Conservation (phyloP, 1,140 invertebrate species). For the Plectrocnemia conspersa region DNA sequence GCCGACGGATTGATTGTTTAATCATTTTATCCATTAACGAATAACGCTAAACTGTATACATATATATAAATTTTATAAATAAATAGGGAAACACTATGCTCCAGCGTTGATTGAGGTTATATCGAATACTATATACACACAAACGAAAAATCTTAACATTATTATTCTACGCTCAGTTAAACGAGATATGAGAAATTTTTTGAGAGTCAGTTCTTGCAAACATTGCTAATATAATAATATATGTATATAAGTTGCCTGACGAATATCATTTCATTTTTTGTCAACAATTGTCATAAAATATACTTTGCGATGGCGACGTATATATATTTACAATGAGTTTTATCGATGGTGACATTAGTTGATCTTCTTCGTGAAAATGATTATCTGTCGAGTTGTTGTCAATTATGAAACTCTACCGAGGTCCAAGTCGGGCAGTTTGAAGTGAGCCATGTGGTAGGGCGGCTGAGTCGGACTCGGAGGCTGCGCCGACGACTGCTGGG, state of each 20-base stretch:
- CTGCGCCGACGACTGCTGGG: conserved; percentile 43
- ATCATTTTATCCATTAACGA: no score
- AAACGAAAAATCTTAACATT: no score
- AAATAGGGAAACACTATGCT: no score
- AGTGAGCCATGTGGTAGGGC: conserved; percentile 70
- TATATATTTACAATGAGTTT: conserved; percentile 1
- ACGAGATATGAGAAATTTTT: no score
- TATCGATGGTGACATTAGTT: not conserved
- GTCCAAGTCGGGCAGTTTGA: conserved; percentile 59
- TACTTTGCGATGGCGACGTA: not conserved
- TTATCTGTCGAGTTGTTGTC: not conserved
- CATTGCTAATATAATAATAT: not conserved
- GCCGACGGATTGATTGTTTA: no score
- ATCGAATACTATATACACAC: no score
- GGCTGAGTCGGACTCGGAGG: conserved; percentile 57
- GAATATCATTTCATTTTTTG: not conserved
- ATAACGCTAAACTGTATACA: no score
- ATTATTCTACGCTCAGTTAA: not conserved
- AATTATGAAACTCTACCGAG: conserved; percentile 33
- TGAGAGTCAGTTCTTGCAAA: conserved; percentile 4
- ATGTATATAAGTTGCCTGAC: not conserved
- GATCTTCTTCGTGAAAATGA: not conserved
- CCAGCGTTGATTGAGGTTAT: no score
- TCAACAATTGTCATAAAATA: not conserved
- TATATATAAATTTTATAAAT: no score